phyloP scores from a whole-genome alignment of 1,140 invertebrate genomes.

The Anagrus nilaparvatae region DNA sequence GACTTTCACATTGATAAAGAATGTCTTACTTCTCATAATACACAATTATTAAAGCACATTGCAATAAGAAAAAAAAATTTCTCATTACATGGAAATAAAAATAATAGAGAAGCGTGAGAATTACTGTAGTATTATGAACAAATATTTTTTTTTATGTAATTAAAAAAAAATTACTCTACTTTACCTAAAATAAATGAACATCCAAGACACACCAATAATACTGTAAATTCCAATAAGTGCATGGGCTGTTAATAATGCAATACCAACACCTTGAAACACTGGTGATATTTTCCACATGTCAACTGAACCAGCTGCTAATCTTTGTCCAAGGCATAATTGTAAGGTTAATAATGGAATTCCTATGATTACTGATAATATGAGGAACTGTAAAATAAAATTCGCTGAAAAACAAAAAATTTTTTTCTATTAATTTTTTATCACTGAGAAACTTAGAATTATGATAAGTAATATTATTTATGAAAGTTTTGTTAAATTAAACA shows the following conservation, averaged over 20 bases:
- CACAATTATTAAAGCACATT: neutral
- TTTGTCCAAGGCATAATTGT: constrained; percentile 75
- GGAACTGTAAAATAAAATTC: constrained; percentile 82
- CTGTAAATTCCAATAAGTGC: constrained; percentile 77
- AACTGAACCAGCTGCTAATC: constrained; percentile 70
- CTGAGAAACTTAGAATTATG: neutral
- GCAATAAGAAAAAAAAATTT: neutral
- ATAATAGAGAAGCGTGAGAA: constrained; percentile 12
- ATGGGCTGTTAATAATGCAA: constrained; percentile 68
- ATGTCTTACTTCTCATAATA: neutral
- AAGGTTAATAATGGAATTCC: constrained; percentile 79
- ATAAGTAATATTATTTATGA: neutral
- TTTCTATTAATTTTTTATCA: neutral
- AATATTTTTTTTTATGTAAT: neutral
- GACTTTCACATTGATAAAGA: neutral
- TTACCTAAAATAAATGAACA: constrained; percentile 69
- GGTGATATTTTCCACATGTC: constrained; percentile 92
- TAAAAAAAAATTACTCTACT: neutral
- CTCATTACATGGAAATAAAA: constrained; percentile 6
- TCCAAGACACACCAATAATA: constrained; percentile 78
- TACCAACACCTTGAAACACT: constrained; percentile 79
- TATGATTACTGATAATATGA: constrained; percentile 70
- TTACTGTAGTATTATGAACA: constrained; percentile 4
- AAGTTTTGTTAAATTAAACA: neutral
- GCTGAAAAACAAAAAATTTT: constrained; percentile 45